Evolutionary conservation across 2,888 invertebrate species (phyloP).

Genomic region (Idaea aversata): DNA sequence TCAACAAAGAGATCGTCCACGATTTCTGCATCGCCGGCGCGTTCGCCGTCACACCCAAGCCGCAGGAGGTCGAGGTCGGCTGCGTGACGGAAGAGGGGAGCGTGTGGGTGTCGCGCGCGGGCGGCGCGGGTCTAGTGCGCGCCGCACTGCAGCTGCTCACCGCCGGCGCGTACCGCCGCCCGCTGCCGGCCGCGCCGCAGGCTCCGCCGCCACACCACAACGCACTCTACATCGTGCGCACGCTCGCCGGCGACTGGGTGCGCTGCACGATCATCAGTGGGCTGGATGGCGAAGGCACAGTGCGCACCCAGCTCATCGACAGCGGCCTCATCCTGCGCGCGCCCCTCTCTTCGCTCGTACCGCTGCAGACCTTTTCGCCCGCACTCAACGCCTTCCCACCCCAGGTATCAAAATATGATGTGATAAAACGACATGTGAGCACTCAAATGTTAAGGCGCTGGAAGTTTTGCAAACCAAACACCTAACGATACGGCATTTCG

Average conservation of each 20-base stretch:
- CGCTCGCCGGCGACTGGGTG: slow-evolving; percentile 75
- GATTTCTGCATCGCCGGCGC: slow-evolving; percentile 69
- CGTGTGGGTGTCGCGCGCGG: slow-evolving; percentile 73
- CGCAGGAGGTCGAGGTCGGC: slow-evolving; percentile 69
- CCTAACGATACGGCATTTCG: too few relatives aligned
- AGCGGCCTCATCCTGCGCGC: slow-evolving; percentile 70
- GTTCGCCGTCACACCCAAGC: slow-evolving; percentile 63
- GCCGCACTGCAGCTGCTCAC: slow-evolving; percentile 65
- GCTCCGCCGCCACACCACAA: slow-evolving; percentile 55
- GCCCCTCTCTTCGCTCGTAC: slow-evolving; percentile 70
- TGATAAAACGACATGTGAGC: too few relatives aligned
- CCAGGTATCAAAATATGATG: slow-evolving; percentile 61
- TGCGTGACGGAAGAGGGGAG: slow-evolving; percentile 72
- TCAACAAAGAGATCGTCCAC: slow-evolving; percentile 81
- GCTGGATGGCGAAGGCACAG: slow-evolving; percentile 70
- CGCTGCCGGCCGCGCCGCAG: slow-evolving; percentile 67
- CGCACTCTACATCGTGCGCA: slow-evolving; percentile 73
- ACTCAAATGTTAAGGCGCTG: neutral
- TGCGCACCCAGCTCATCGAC: slow-evolving; percentile 71
- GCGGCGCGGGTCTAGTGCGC: slow-evolving; percentile 59
- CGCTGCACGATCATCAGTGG: slow-evolving; percentile 71
- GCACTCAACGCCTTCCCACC: slow-evolving; percentile 78
- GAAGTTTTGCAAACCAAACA: too few relatives aligned
- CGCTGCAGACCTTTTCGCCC: slow-evolving; percentile 70
- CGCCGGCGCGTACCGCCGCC: slow-evolving; percentile 66